A percentile compares a stretch with the other conserved stretches of the same genome.
phyloP scores from a whole-genome alignment of 2,797 vertebrate genomes.

The Erethizon dorsatum region DNA sequence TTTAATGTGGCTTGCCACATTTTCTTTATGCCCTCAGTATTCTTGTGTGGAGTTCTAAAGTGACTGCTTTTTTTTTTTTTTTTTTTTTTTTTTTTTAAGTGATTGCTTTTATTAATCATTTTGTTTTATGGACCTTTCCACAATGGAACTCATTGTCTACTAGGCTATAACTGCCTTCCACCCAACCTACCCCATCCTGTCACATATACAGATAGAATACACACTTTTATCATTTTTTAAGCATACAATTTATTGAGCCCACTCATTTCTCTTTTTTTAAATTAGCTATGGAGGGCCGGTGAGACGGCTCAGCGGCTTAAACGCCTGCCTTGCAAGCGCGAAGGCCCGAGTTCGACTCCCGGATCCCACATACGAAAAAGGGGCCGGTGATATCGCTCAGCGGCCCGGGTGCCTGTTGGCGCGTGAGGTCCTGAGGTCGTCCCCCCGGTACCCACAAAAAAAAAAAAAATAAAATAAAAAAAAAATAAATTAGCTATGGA shows the following conservation, averaged over 20 bases:
- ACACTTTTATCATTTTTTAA: not conserved
- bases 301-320: too few relatives aligned
- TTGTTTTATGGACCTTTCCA: not conserved
- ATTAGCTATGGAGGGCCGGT: not conserved
- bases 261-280: not conserved
- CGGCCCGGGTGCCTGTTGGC: too few relatives aligned
- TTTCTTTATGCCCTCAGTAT: not conserved
- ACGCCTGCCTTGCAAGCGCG: too few relatives aligned
- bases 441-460: too few relatives aligned
- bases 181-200: not conserved
- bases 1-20: not conserved
- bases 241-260: not conserved
- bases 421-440: too few relatives aligned
- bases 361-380: too few relatives aligned
- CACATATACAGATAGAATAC: not conserved
- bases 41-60: not conserved
- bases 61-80: not conserved
- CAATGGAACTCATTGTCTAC: not conserved
- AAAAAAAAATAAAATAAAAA: not conserved
- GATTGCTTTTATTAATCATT: not conserved
- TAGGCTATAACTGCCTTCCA: not conserved
- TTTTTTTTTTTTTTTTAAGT: not conserved
- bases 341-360: too few relatives aligned
- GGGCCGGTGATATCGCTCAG: too few relatives aligned
- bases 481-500: not conserved